Percentiles rank a stretch among this genome's conserved stretches.
phyloP scores from a whole-genome alignment of 2,888 invertebrate species.

The Athalia cordata region DNA sequence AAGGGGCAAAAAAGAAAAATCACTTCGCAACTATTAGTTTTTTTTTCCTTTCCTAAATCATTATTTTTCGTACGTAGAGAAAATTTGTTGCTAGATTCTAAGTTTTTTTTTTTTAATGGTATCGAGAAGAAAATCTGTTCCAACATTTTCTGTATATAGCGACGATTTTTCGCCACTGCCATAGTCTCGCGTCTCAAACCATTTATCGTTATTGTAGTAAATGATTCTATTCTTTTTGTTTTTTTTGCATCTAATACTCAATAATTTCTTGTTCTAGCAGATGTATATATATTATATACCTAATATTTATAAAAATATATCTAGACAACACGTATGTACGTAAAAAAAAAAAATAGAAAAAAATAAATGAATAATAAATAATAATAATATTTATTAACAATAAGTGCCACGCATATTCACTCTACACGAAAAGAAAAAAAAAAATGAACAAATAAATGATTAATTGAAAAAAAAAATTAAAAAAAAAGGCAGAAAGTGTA shows the following conservation, averaged over 20 bases:
- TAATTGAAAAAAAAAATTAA: conserved; percentile 57
- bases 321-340: not conserved
- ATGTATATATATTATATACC: too few relatives aligned
- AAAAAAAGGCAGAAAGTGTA: conserved; percentile 43
- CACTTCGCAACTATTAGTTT: too few relatives aligned
- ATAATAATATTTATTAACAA: too few relatives aligned
- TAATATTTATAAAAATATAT: conserved; percentile 20
- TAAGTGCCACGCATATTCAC: conserved; percentile 36
- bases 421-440: conserved; percentile 52
- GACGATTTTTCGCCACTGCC: conserved; percentile 37
- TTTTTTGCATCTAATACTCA: conserved; percentile 35
- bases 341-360: too few relatives aligned
- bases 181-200: conserved; percentile 15
- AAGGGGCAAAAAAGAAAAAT: too few relatives aligned
- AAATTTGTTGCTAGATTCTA: not conserved
- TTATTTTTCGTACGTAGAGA: too few relatives aligned
- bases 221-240: conserved; percentile 20
- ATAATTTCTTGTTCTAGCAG: conserved; percentile 19
- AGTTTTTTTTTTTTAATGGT: too few relatives aligned
- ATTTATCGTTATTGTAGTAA: conserved; percentile 49
- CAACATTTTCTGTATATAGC: conserved; percentile 8
- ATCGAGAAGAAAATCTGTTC: not conserved
- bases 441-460: too few relatives aligned
- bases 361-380: too few relatives aligned
- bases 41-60: too few relatives aligned